Evolutionary conservation across 2,113 vertebrate species (phyloP).

Genomic region (Pycnonotus jocosus): DNA sequence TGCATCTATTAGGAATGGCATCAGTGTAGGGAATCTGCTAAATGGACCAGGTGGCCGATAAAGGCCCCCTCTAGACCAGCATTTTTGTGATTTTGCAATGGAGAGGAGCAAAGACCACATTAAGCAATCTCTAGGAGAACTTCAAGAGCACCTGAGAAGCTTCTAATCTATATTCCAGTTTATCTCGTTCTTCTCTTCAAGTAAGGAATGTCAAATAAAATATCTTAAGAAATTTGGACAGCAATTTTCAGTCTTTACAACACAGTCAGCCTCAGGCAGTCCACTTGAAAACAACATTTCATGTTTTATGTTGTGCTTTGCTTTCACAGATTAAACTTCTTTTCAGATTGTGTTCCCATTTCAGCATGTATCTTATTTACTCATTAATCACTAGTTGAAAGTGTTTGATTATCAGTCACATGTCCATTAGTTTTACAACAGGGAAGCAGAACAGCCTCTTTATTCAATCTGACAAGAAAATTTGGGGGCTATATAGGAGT

Average conservation of each 20-base stretch:
- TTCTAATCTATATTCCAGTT: background rate
- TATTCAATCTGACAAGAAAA: background rate
- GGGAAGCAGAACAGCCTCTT: background rate
- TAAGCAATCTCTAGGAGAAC: background rate
- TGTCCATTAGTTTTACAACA: background rate
- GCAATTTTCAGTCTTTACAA: background rate
- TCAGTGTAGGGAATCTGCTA: background rate
- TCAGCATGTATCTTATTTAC: background rate
- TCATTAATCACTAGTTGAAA: background rate
- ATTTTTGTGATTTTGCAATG: background rate
- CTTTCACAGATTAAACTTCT: background rate
- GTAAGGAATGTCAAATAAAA: background rate
- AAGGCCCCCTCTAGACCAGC: background rate
- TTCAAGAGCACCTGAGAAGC: background rate
- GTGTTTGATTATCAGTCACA: background rate
- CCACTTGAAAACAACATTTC: background rate
- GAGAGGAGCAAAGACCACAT: background rate
- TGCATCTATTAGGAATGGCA: background rate
- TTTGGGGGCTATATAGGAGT: background rate
- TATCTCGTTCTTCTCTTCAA: background rate
- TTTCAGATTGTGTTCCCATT: background rate
- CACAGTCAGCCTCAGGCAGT: background rate
- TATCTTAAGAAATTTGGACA: background rate
- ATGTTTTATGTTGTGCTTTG: background rate
- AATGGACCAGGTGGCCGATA: background rate